Evolutionary conservation across 2,888 invertebrate species (phyloP).

Genomic region (Leuctra nigra): DNA sequence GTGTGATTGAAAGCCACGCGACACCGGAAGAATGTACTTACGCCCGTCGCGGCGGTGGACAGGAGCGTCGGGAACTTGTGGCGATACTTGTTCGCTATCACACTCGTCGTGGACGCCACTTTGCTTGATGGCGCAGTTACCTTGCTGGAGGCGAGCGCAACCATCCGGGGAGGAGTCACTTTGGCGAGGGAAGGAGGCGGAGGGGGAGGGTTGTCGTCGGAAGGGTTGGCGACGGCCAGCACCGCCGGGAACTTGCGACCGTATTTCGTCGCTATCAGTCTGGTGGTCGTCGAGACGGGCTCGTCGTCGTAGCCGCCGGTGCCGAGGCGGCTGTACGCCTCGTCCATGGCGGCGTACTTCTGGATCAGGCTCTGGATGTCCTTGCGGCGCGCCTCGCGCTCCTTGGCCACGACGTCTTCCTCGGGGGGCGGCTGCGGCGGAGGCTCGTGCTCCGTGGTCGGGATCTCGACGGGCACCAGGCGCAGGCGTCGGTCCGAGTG

Average conservation of each 20-base stretch:
- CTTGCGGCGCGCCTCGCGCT: slow-evolving; percentile 72
- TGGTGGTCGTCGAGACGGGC: slow-evolving; percentile 30
- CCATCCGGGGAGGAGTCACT: slow-evolving; percentile 29
- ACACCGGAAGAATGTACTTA: slow-evolving; percentile 16
- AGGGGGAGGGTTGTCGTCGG: slow-evolving; percentile 33
- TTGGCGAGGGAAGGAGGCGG: slow-evolving; percentile 31
- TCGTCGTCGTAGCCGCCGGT: slow-evolving; percentile 28
- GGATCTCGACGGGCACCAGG: slow-evolving; percentile 50
- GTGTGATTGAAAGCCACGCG: background rate
- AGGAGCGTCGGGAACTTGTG: slow-evolving; percentile 24
- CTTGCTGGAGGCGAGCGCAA: slow-evolving; percentile 23
- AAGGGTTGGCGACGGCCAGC: slow-evolving; percentile 37
- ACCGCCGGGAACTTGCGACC: slow-evolving; percentile 27
- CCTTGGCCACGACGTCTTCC: slow-evolving; percentile 52
- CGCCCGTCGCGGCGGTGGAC: slow-evolving; percentile 23
- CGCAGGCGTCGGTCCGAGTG: slow-evolving; percentile 47
- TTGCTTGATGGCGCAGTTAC: slow-evolving; percentile 4
- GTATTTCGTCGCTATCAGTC: slow-evolving; percentile 40
- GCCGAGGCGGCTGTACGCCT: slow-evolving; percentile 45
- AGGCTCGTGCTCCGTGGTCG: slow-evolving; percentile 38
- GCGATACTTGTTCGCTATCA: slow-evolving; percentile 24
- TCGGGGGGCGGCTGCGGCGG: slow-evolving; percentile 43
- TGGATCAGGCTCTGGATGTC: slow-evolving; percentile 75
- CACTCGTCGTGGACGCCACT: slow-evolving; percentile 15
- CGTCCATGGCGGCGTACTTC: slow-evolving; percentile 75